Percentiles rank a stretch among this genome's conserved stretches.
Conservation (phyloP, 2,797 vertebrate species). For the Onychomys torridus region DNA sequence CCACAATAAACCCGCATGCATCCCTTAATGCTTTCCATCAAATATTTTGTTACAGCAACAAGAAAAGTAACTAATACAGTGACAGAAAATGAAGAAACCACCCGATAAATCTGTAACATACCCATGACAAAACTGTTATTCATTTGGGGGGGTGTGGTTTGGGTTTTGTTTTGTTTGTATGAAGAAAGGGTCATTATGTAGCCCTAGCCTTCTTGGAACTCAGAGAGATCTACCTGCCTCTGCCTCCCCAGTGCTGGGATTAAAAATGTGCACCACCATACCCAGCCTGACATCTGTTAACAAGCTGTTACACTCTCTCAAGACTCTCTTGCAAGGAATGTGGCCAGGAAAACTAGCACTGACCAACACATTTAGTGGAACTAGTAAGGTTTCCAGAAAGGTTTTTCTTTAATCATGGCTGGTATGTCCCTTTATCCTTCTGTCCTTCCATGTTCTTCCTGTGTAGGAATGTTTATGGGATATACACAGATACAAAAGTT, state of each 20-base stretch:
- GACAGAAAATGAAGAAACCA: background rate
- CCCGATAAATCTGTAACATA: background rate
- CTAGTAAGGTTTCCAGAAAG: background rate
- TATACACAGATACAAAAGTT: background rate
- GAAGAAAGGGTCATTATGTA: background rate
- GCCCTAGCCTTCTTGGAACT: background rate
- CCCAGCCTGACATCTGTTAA: background rate
- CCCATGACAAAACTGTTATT: background rate
- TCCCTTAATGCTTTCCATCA: background rate
- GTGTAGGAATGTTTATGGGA: background rate
- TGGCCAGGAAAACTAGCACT: background rate
- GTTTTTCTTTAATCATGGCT: background rate
- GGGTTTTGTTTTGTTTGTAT: background rate
- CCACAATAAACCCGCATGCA: background rate
- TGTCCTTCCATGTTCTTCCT: conserved; percentile 9
- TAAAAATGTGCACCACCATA: background rate
- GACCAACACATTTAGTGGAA: background rate
- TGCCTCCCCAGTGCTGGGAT: background rate
- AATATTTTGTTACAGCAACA: background rate
- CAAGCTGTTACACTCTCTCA: background rate
- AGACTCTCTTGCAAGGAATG: background rate
- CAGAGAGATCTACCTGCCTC: background rate
- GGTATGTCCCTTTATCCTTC: background rate
- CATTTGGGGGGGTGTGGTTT: background rate
- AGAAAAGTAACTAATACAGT: background rate